These are phyloP conservation scores for Platyrinchus mystaceus DNA, from an alignment of 2,797 vertebrate genomes.

Conservation along the genomic window DNA sequence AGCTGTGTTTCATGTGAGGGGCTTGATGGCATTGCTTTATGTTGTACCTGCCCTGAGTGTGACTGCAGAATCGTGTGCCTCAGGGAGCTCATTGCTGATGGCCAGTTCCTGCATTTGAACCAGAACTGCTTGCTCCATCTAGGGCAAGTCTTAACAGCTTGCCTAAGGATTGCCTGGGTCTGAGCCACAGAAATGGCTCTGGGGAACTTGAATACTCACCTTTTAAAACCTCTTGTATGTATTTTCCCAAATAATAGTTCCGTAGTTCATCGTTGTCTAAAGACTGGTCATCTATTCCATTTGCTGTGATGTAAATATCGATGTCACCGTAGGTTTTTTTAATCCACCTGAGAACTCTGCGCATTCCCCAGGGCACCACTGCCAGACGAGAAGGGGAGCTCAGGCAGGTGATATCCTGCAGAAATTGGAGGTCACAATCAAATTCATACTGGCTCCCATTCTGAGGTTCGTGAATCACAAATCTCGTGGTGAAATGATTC, in stretches of 20 bases:
- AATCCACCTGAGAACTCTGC: conserved; percentile 87
- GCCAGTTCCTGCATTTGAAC: not conserved
- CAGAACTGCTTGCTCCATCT: not conserved
- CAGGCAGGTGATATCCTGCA: conserved; percentile 85
- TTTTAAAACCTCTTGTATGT: conserved; percentile 90
- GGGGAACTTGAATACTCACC: conserved; percentile 74
- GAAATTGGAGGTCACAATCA: conserved; percentile 79
- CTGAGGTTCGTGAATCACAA: conserved; percentile 79
- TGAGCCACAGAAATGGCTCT: not conserved
- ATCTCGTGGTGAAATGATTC: conserved; percentile 94
- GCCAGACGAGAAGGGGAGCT: conserved; percentile 81
- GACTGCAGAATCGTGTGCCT: not conserved
- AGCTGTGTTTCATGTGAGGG: accelerated
- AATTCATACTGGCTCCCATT: conserved; percentile 66
- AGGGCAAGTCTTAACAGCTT: not conserved
- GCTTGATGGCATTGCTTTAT: not conserved
- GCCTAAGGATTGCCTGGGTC: not conserved
- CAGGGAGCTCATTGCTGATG: not conserved
- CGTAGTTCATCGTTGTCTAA: conserved; percentile 82
- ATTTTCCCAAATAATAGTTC: conserved; percentile 84
- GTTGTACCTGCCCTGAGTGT: not conserved
- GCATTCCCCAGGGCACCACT: conserved; percentile 86
- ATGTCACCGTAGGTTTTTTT: conserved; percentile 80
- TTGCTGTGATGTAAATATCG: conserved; percentile 88
- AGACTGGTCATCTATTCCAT: conserved; percentile 88